phyloP scores from a whole-genome alignment of 2,797 vertebrate genomes.

The Benthosema pterotum region DNA sequence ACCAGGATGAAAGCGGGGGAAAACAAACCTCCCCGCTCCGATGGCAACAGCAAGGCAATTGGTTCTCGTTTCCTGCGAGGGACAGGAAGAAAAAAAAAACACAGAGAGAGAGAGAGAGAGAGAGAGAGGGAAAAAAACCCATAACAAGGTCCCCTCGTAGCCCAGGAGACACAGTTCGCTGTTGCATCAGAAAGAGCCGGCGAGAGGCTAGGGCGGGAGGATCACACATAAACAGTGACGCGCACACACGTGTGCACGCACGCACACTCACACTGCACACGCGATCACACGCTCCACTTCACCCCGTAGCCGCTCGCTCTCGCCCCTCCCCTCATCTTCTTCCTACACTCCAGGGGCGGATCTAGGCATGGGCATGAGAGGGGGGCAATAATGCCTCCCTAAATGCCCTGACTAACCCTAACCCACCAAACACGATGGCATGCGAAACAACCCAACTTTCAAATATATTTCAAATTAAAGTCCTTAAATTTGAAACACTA shows the following conservation, averaged over 20 bases:
- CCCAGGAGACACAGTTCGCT: conserved; percentile 80
- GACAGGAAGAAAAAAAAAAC: conserved; percentile 70
- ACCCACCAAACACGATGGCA: no score
- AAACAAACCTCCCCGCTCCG: conserved; percentile 83
- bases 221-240: conserved; percentile 51
- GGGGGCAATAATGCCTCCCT: no score
- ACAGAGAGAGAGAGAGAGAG: no score
- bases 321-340: conserved; percentile 32
- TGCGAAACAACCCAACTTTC: no score
- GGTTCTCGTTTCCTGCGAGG: conserved; percentile 83
- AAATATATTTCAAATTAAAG: no score
- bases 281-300: conserved; percentile 84
- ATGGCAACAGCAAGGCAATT: conserved; percentile 88
- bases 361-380: no score
- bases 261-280: conserved; percentile 5
- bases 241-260: conserved; percentile 31
- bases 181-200: conserved; percentile 84
- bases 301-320: conserved; percentile 66
- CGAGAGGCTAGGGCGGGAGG: conserved; percentile 77
- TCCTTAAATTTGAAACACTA: no score
- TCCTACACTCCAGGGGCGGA: no score
- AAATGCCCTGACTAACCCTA: no score
- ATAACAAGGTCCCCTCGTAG: conserved; percentile 83
- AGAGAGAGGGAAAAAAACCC: conserved; percentile 55
- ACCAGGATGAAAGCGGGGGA: conserved; percentile 81